Conservation (phyloP, 2,888 invertebrate genomes). For the Dasypolia templi region DNA sequence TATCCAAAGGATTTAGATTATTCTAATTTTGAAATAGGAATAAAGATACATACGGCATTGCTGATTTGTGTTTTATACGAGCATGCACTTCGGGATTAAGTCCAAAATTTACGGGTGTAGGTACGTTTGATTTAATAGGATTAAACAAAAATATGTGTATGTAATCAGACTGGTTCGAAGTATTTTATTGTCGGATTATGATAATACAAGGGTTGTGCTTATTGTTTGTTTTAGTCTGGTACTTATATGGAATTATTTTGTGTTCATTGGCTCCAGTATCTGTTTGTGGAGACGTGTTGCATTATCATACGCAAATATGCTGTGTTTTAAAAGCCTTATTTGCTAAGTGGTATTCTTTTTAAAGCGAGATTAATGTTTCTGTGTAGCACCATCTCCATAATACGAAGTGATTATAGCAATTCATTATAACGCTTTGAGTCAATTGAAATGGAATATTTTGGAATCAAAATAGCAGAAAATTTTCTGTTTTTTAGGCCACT, state of each 20-base stretch:
- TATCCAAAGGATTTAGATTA: neutral
- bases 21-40: neutral
- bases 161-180: slow-evolving; percentile 57
- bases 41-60: neutral
- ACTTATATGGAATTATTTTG: slow-evolving; percentile 39
- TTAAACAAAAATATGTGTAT: slow-evolving; percentile 62
- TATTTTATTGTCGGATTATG: slow-evolving; percentile 60
- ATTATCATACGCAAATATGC: neutral
- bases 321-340: neutral
- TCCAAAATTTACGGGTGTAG: slow-evolving; percentile 35
- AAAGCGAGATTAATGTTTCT: neutral
- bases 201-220: slow-evolving; percentile 43
- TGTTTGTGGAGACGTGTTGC: neutral
- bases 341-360: neutral
- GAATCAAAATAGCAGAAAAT: neutral
- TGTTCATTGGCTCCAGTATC: neutral
- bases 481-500: neutral
- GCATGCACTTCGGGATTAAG: slow-evolving; percentile 45
- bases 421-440: neutral
- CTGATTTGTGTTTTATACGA: slow-evolving; percentile 21
- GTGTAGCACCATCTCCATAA: neutral
- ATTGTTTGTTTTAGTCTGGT: slow-evolving; percentile 41
- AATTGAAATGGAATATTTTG: neutral
- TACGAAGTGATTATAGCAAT: neutral
- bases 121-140: slow-evolving; percentile 57